phyloP scores from a whole-genome alignment of 2,888 invertebrate genomes.

The Rhagium mordax region DNA sequence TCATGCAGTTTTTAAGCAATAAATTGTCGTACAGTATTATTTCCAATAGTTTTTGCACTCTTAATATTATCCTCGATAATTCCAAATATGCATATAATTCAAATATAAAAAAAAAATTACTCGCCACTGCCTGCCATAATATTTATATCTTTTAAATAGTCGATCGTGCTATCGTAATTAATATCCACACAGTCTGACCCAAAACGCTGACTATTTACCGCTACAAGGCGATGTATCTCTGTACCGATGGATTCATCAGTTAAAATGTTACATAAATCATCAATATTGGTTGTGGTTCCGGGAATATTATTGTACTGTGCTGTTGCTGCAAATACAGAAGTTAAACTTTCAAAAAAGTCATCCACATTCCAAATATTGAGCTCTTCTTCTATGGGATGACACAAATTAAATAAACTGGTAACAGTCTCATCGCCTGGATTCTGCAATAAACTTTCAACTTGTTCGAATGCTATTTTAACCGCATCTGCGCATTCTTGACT shows the following conservation, averaged over 20 bases:
- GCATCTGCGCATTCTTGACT: constrained; percentile 68
- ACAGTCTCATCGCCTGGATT: constrained; percentile 63
- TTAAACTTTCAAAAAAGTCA: constrained; percentile 7
- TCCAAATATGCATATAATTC: too few relatives aligned
- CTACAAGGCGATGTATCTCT: constrained; percentile 28
- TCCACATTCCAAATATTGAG: neutral
- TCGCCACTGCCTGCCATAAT: neutral
- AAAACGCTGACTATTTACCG: constrained; percentile 73
- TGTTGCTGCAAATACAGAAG: constrained; percentile 6
- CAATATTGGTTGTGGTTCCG: constrained; percentile 71
- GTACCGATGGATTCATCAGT: constrained; percentile 84
- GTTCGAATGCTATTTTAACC: constrained; percentile 67
- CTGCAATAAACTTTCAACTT: constrained; percentile 63
- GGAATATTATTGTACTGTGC: constrained; percentile 23
- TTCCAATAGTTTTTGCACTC: too few relatives aligned
- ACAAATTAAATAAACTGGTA: constrained; percentile 58
- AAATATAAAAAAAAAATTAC: neutral
- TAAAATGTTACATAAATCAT: constrained; percentile 74
- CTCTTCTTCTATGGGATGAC: constrained; percentile 19
- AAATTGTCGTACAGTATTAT: too few relatives aligned
- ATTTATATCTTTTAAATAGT: neutral
- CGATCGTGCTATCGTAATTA: constrained; percentile 7
- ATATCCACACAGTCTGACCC: constrained; percentile 16
- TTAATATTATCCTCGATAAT: too few relatives aligned
- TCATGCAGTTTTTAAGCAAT: too few relatives aligned